Evolutionary conservation across 2,113 vertebrate genomes (phyloP), one percentile per base, ranked within the genome.

Genomic region (Pangasianodon gigas): DNA sequence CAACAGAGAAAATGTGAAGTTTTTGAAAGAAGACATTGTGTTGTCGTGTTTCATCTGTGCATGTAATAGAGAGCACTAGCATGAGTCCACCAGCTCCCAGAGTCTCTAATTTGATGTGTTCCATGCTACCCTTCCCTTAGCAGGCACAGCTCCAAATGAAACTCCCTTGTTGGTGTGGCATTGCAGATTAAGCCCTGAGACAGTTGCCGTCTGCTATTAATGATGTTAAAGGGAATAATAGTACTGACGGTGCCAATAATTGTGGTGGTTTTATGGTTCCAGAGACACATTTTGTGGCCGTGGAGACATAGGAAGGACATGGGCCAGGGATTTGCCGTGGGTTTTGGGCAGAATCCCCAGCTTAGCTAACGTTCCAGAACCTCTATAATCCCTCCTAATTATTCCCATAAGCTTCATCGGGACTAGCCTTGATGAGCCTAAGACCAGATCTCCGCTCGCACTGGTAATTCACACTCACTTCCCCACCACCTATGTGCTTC

Each of bases 321-420:
- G 87, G 92, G 93, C 92, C 94, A 94, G 93, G 89, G 91, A 91
- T 93, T 94, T 65, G 91, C 86, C 90, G 92, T 88, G 91, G 93
- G 92, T 92, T 94, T 94, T 94, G 93, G 95, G 91, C 93, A 94
- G 92, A 90, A 91, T 92, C 92, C 91, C 91, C 89, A 88, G 87
- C 84, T 93, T 92, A 94, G 94, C 92, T 92, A 86, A 74, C 77
- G 9, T 93, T 92, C 94, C 95, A 95, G 93, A 89, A 75, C 80
- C 92, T 90, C 93, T 91, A 91, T 95, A 96, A 96, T 95, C 94
- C 93, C 86, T 89, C 91, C 93, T 96, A 96, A 96, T 96, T 95
- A 94, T 92, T 95, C 94, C 94, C 92, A 89, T 92, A 93, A 93
- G 93, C 93, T 92, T 81, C 92, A 93, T 95, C 88, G 91, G 93